A percentile compares a stretch with the other conserved stretches of the same genome.
These are phyloP conservation scores for Batillaria attramentaria DNA, from an alignment of 1,140 invertebrate species.

Conservation along the genomic window DNA sequence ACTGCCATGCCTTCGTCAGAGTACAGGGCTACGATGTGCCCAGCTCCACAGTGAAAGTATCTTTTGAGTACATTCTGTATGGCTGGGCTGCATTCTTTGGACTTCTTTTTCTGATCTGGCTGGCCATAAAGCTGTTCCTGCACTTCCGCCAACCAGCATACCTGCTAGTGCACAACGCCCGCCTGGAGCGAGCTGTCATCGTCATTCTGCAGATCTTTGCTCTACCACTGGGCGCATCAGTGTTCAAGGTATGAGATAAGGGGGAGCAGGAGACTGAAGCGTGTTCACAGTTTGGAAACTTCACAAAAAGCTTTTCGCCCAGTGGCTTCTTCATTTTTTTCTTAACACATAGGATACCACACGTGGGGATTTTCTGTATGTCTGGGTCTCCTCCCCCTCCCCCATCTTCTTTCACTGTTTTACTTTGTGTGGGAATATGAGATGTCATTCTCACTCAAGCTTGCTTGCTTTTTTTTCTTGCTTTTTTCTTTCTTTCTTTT, in stretches of 20 bases:
- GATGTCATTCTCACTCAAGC: no score
- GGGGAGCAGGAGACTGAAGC: no score
- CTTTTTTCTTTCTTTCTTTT: no score
- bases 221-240: conserved; percentile 56
- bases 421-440: no score
- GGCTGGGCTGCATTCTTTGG: conserved; percentile 50
- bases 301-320: no score
- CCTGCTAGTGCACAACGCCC: conserved; percentile 52
- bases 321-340: no score
- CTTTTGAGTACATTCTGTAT: conserved; percentile 52
- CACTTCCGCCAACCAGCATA: conserved; percentile 46
- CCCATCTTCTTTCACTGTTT: no score
- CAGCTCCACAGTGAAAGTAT: conserved; percentile 48
- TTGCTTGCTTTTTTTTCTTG: no score
- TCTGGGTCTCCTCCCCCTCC: no score
- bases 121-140: conserved; percentile 47
- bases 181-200: conserved; percentile 52
- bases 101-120: conserved; percentile 36
- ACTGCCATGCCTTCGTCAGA: conserved; percentile 51
- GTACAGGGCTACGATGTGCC: conserved; percentile 56
- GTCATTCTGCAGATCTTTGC: conserved; percentile 59
- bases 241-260: conserved; percentile 25
- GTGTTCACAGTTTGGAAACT: no score
- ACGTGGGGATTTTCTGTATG: no score
- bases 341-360: no score